phyloP scores from a whole-genome alignment of 2,113 vertebrate species.

The Crotalus helleri region DNA sequence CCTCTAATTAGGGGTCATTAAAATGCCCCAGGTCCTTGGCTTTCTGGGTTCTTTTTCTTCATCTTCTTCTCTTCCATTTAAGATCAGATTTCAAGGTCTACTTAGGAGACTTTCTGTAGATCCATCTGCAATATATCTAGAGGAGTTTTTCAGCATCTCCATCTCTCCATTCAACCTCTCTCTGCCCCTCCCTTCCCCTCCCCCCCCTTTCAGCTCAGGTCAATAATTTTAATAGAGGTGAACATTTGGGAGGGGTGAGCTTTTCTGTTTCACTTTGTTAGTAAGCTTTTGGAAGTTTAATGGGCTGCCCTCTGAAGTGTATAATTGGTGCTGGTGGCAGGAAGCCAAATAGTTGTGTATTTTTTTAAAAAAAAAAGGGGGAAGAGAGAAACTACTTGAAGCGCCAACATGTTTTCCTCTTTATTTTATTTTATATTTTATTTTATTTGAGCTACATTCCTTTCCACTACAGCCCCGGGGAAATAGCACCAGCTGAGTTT shows the following conservation, averaged over 20 bases:
- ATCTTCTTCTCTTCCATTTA: not conserved
- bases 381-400: not conserved
- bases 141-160: conserved; percentile 8
- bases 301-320: conserved; percentile 46
- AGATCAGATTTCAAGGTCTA: conserved; percentile 3
- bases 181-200: not conserved
- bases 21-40: not conserved
- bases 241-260: conserved; percentile 48
- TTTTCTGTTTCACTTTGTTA: conserved; percentile 60
- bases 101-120: conserved; percentile 1
- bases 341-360: conserved; percentile 38
- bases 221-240: conserved; percentile 54
- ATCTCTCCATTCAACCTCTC: not conserved
- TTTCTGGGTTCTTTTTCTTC: not conserved
- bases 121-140: not conserved
- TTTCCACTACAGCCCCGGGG: conserved; percentile 18
- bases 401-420: not conserved
- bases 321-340: conserved; percentile 57
- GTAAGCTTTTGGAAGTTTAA: conserved; percentile 58
- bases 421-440: not conserved
- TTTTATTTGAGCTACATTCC: not conserved
- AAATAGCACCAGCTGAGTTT: not conserved
- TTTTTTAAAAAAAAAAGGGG: not conserved
- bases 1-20: conserved; percentile 18
- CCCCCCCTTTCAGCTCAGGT: conserved; percentile 37